Base-by-base conservation (phyloP, 2,888 invertebrate species). In the Linnaemya tessellans region DNA sequence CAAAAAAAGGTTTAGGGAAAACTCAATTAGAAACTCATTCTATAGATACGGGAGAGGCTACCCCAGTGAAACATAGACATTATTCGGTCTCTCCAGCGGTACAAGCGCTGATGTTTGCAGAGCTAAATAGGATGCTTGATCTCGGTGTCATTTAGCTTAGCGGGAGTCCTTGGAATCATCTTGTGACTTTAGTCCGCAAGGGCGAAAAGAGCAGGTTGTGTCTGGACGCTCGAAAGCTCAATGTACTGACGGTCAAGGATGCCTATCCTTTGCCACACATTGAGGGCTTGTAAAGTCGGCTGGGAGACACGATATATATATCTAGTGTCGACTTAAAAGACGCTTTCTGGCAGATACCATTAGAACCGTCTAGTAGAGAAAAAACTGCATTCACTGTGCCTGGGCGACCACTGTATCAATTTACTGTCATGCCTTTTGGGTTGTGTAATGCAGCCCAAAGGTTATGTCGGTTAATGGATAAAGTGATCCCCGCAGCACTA, bases 361-460 rank as follows among this genome's bases (percentile, higher is more conserved):
- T 64, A 41, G 62, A 64, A 0, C 20, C 11, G 1, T 41, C 41
- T 7, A 65, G 64, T 75, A 62, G 75, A 22, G 51, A 54, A 11
- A 77, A 77, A 18, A 65, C 46, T n/a, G n/a, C 46, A 13, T 46
- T 46, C 13, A 46, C 46, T 10, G 46, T 46, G 5, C 46, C 46
- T 11, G 75, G 56, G 4, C 13, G 54, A 64, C 65, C 65, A 5
- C 41, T 65, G 5, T 77, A 77, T 25, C 75, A 77, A 1, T 77
- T 49, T 20, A 77, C 41, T 13, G 77, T 77, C 13, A 67, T 77
- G 58, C 77, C 67, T 15, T 77, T 77, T 58, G 65, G 67, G 41
- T 58, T 77, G 30, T 77, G 77, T 35, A 77, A 77, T 43, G 77
- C 77, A 5, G 65, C 65, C 20, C 56, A 77, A 15, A 77, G 77